Evolutionary conservation across 2,888 invertebrate genomes (phyloP), one percentile per base, ranked within the genome.

Genomic region (Netelia melanura): DNA sequence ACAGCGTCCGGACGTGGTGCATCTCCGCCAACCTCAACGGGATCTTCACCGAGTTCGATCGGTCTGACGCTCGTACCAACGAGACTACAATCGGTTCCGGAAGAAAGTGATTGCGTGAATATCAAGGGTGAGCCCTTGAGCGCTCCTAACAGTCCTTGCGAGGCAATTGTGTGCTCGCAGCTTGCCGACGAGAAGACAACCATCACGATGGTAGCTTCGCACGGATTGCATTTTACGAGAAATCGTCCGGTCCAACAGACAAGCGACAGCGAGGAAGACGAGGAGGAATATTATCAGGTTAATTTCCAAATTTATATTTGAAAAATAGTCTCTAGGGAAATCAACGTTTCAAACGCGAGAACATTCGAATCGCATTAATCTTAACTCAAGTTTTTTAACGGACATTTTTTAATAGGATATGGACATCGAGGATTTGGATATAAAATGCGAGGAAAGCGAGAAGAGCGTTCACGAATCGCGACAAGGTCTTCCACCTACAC

Each of bases 101-200:
- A 87, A 8, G 87, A 86, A 8, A 85, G 76, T 62, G 87, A 88
- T 89, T 94, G 88, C 72, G 67, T 89, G 25, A 94, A 95, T 87
- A 96, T 97, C 89, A 97, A 97, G 94, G 96, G 97, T 80, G 97
- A 98, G 91, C 97, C 97, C 76, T 95, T 96, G 88, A 97, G 96
- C 84, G 96, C 96, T 89, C 96, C 96, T 8, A 96, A 96, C 90
- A 97, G 97, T 84, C 97, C 97, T 14, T 95, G 95, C 38, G 96
- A 96, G 21, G 96, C 96, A 84, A 96, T 96, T 92, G 96, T 97
- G 43, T 95, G 96, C 75, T 96, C 67, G 21, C 87, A 87, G 48
- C 83, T 91, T 3, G 77, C 89, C 67, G 91, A 92, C 8, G 90
- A 91, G 23, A 91, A 89, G 62, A 89, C 76, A 64, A 87, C 90